Conservation (phyloP, 2,113 vertebrate genomes). For the Festucalex cinctus region DNA sequence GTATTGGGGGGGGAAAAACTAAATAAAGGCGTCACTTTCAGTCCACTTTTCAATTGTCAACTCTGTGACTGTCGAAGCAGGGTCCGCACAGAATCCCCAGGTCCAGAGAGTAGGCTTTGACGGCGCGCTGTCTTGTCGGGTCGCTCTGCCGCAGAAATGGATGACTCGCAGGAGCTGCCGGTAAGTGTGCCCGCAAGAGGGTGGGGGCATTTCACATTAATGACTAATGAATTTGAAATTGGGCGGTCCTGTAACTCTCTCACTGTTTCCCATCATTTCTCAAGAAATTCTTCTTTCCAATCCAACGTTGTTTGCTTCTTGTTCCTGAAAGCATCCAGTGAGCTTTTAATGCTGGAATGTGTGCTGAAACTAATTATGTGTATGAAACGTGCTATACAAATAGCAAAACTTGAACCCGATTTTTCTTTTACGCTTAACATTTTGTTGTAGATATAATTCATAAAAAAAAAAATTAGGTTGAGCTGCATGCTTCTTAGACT, state of each 20-base stretch:
- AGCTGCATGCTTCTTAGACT: neutral
- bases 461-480: neutral
- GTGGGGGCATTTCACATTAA: neutral
- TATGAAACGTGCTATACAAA: too few species aligned
- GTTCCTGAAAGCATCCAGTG: neutral
- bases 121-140: conserved; percentile 46
- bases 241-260: neutral
- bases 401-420: too few species aligned
- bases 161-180: conserved; percentile 72
- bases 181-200: conserved; percentile 56
- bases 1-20: conserved; percentile 1
- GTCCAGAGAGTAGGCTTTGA: conserved; percentile 56
- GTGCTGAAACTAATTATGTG: too few species aligned
- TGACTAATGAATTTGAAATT: conserved; percentile 4
- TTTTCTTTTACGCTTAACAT: too few species aligned
- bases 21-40: conserved; percentile 45
- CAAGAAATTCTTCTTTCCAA: neutral
- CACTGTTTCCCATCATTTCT: neutral
- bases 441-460: too few species aligned
- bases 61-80: conserved; percentile 38
- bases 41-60: conserved; percentile 4
- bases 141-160: conserved; percentile 64
- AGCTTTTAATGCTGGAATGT: neutral
- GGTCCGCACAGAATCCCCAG: conserved; percentile 47
- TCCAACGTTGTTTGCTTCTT: neutral